Evolutionary conservation across 2,888 invertebrate genomes (phyloP), one percentile per base, ranked within the genome.

Genomic region (Apantesis nais): DNA sequence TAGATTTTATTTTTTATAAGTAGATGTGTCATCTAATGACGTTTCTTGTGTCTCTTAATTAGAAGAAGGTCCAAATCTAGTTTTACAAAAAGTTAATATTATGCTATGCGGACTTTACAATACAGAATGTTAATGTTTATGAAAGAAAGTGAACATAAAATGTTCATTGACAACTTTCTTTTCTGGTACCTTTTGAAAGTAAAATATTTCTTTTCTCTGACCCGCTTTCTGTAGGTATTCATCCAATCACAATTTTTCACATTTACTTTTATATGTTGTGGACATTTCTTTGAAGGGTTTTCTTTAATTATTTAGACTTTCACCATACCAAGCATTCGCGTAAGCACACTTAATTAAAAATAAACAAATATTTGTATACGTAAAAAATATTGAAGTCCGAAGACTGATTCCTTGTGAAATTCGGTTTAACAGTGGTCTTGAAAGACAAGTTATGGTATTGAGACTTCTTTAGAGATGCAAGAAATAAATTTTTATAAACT

Each of bases 111-210:
- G 31, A 34, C 44, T 44, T 44, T 61, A 31, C n/a, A 67, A 67
- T 58, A 60, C 60, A 16, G 25, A 41, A 60, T 69, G 5, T 39
- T n/a, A 11, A 31, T 55, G 48, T 29, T 66, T 48, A 67, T n/a
- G 16, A 68, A 68, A 68, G 68, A 70, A 76, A 68, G 67, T 67
- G 11, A 60, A 61, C 63, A 63, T 62, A 65, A 71, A 71, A 66
- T 9, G 2, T n/a, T 62, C 66, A 66, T 52, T 62, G 62, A 62
- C 67, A 70, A 74, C 79, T 77, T 81, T 78, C 75, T 73, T 83
- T 77, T 75, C 64, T 69, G 16, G 66, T 22, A 66, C 58, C 41
- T 62, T 78, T 76, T 72, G 67, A 76, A 72, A 77, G 73, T 74
- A 71, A 74, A 76, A 74, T 72, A 60, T 62, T 55, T 39, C 69